phyloP scores from a whole-genome alignment of 2,113 vertebrate genomes.

The Microtus richardsoni region DNA sequence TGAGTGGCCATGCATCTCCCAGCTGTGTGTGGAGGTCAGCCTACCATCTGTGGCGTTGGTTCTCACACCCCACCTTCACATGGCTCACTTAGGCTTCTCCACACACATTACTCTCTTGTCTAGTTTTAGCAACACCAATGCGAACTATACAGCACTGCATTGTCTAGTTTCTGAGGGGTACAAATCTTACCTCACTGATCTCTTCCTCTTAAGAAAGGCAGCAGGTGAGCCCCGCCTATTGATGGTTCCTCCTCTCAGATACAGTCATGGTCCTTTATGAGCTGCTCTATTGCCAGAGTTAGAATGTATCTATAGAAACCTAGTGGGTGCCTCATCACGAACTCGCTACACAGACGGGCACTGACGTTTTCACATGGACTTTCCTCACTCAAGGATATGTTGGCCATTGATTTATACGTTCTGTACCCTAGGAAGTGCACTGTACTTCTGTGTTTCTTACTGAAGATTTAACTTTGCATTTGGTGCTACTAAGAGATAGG shows the following conservation, averaged over 20 bases:
- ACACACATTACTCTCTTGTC: background rate
- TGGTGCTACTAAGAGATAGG: background rate
- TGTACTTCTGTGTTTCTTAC: background rate
- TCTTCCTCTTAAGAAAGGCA: background rate
- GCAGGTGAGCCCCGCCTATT: background rate
- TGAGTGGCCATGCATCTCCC: too few species aligned
- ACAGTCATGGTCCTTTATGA: background rate
- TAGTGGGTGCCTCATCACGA: background rate
- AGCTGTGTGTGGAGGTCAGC: background rate
- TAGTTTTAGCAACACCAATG: background rate
- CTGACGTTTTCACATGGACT: background rate
- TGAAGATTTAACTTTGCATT: constrained; percentile 14
- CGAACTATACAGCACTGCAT: background rate
- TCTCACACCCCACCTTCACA: background rate
- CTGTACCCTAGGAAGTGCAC: background rate
- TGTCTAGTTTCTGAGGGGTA: background rate
- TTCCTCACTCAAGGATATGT: background rate
- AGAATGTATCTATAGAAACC: background rate
- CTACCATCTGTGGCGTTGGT: too few species aligned
- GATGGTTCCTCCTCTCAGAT: background rate
- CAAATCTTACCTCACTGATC: background rate
- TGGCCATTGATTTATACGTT: background rate
- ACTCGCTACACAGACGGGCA: background rate
- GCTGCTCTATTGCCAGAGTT: background rate
- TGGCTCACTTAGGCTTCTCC: background rate